Evolutionary conservation across 1,140 invertebrate genomes (phyloP).

Genomic region (Bombus confusus): DNA sequence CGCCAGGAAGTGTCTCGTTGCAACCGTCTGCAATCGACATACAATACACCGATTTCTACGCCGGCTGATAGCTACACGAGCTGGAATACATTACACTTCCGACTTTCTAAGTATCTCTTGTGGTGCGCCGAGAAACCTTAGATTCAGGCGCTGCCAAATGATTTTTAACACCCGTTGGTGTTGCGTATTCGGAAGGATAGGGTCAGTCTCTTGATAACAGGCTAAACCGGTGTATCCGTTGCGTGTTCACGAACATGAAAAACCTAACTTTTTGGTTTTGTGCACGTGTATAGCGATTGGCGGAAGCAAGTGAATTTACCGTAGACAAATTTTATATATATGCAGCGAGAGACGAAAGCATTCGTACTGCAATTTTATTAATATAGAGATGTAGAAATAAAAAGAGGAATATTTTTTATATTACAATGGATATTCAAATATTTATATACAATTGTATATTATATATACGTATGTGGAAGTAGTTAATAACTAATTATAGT

Average conservation of each 20-base stretch:
- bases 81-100: conserved; percentile 54
- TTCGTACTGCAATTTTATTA: too few relatives aligned
- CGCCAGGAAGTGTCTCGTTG: conserved; percentile 39
- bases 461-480: too few relatives aligned
- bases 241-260: background rate
- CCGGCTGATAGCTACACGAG: conserved; percentile 23
- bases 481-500: too few relatives aligned
- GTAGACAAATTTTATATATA: too few relatives aligned
- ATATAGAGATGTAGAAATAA: too few relatives aligned
- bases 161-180: conserved; percentile 12
- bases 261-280: background rate
- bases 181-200: background rate
- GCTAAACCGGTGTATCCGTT: background rate
- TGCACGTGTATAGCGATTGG: background rate
- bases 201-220: too few relatives aligned
- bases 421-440: too few relatives aligned
- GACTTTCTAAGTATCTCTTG: conserved; percentile 51
- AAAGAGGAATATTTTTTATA: too few relatives aligned
- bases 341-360: too few relatives aligned
- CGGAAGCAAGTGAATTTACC: background rate
- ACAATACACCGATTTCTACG: conserved; percentile 52
- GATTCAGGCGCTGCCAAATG: conserved; percentile 18
- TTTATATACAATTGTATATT: too few relatives aligned
- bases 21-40: conserved; percentile 50
- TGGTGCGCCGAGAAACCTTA: conserved; percentile 45